These are phyloP conservation scores for Aeoliscus strigatus DNA, from an alignment of 2,797 vertebrate species.

Conservation along the genomic window DNA sequence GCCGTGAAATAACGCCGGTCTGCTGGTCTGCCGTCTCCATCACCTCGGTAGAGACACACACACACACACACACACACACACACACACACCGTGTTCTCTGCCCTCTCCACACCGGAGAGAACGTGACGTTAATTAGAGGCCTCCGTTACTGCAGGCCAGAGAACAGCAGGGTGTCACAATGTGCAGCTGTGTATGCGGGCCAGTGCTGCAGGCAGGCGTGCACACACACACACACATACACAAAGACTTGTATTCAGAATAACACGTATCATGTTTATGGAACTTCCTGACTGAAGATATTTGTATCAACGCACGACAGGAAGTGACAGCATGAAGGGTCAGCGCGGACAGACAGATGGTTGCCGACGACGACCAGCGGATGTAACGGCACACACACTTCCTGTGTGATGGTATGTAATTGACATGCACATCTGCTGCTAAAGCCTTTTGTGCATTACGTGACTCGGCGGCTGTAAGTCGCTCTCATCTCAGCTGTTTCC, in stretches of 20 bases:
- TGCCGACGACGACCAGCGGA: slow-evolving; percentile 26
- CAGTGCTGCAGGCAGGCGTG: too few relatives aligned
- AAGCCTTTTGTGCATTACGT: slow-evolving; percentile 17
- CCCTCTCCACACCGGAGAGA: slow-evolving; percentile 11
- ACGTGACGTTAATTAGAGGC: slow-evolving; percentile 57
- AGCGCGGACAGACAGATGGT: too few relatives aligned
- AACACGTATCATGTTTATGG: too few relatives aligned
- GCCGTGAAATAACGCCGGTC: slow-evolving; percentile 39
- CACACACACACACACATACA: neutral
- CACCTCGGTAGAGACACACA: too few relatives aligned
- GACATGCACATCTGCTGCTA: slow-evolving; percentile 43
- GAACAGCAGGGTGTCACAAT: slow-evolving; percentile 33
- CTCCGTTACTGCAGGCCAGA: slow-evolving; percentile 43
- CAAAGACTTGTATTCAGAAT: too few relatives aligned
- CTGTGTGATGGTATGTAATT: slow-evolving; percentile 29
- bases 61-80: neutral
- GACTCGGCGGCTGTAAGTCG: slow-evolving; percentile 6
- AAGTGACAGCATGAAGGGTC: slow-evolving; percentile 17
- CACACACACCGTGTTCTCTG: neutral
- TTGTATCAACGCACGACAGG: neutral
- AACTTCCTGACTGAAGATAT: too few relatives aligned
- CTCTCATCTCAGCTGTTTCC: slow-evolving; percentile 13
- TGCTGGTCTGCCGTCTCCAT: neutral
- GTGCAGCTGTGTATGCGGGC: slow-evolving; percentile 36
- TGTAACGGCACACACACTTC: slow-evolving; percentile 28